Base-by-base conservation (phyloP, 2,797 vertebrate genomes). In the Xerus rutilus region DNA sequence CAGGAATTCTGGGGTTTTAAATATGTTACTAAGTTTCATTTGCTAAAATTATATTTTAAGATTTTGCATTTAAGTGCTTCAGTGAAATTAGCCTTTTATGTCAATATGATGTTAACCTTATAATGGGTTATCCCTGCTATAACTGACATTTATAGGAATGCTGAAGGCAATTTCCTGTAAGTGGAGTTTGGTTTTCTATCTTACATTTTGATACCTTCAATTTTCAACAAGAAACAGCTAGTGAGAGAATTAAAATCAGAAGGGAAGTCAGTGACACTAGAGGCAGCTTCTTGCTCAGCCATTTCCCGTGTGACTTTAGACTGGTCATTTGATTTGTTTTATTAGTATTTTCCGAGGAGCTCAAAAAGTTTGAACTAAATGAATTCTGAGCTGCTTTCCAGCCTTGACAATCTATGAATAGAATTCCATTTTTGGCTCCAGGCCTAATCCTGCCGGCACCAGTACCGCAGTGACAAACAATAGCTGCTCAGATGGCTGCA, bases 371-470 rank as follows among this genome's bases (percentile, higher is more conserved):
- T 54, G 72, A 89, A 77, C 70, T 45, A 25, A 94, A 35, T 76
- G 89, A 89, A 90, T 76, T 84, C 88, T 1, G 23, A 84, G 77
- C 54, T 12, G 67, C 82, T 94, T 64, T 76, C 35, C 91, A 90
- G 84, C 77, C 95, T 73, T 87, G 81, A 82, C 85, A 54, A 30
- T 15, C 91, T 90, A 74, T 96, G 96, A 96, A 96, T 95, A 97
- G 97, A 95, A 96, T 95, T 94, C 96, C 94, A 59, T 74, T 96
- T 95, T 89, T 96, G 97, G 95, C 97, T 74, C 45, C 47, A 2
- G 10, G 96, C 96, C 96, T 97, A 94, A 96, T 96, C 96, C 96
- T 62, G 91, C 76, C 4, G 95, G 96, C 97, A 97, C 96, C 97
- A 97, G 96, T 70, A 82, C 90, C 59, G 47, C 93, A 39, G 93